phyloP scores from a whole-genome alignment of 2,797 vertebrate species.

The Neosalanx taihuensis region DNA sequence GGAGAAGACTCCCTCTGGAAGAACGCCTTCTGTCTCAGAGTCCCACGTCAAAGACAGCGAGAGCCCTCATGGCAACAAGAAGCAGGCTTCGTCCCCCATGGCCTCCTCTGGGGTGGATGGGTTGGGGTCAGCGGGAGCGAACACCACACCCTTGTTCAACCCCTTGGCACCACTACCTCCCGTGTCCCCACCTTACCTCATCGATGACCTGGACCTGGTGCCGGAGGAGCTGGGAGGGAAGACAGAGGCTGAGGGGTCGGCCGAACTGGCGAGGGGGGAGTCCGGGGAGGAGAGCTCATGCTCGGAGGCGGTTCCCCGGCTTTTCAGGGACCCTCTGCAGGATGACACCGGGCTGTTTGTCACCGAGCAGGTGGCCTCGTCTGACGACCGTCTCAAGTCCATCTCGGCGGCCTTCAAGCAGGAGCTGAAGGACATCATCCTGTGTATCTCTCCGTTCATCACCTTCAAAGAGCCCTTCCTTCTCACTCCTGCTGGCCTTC shows the following conservation, averaged over 20 bases:
- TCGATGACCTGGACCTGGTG: conserved; percentile 61
- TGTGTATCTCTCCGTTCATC: conserved; percentile 93
- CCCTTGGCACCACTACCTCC: conserved; percentile 52
- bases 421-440: conserved; percentile 93
- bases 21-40: conserved; percentile 54
- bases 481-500: conserved; percentile 83
- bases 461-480: conserved; percentile 90
- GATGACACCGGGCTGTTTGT: conserved; percentile 94
- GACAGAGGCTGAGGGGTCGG: conserved; percentile 41
- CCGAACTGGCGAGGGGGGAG: conserved; percentile 48
- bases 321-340: conserved; percentile 93
- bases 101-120: conserved; percentile 33
- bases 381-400: conserved; percentile 89
- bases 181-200: conserved; percentile 72
- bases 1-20: conserved; percentile 62
- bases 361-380: conserved; percentile 84
- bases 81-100: conserved; percentile 25
- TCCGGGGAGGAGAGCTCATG: conserved; percentile 56
- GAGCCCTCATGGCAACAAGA: conserved; percentile 31
- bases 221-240: conserved; percentile 33
- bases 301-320: conserved; percentile 62
- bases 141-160: conserved; percentile 60
- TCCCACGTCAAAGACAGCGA: conserved; percentile 46
- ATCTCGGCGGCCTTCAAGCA: conserved; percentile 88
- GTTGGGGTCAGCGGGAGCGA: conserved; percentile 35